Base-by-base conservation (phyloP, 2,888 invertebrate genomes). In the Anagyrus pseudococci region DNA sequence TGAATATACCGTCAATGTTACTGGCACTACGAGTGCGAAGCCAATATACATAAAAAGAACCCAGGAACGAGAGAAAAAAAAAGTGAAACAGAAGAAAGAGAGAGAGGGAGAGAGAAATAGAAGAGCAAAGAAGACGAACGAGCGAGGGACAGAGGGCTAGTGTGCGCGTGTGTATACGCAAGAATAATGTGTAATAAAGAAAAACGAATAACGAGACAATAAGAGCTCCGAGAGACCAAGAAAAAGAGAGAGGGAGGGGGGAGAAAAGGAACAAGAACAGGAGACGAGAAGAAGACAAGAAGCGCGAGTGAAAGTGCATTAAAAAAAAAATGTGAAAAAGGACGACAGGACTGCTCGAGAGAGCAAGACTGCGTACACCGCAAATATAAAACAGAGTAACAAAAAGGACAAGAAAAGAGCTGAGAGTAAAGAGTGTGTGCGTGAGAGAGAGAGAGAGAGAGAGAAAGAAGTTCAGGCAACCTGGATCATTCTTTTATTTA, bases 101-200 rank as follows among this genome's bases (percentile, higher is more conserved):
- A 43, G 20, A 33, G 49, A 41, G 20, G 26, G 49, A 41, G 49
- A 37, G 58, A 66, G 22, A 26, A 37, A 50, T n/a, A 29, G 50
- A 47, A 8, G 33, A 3, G 23, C 13, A 56, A 29, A 43, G 29
- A 37, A 46, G 29, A 44, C 40, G 37, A 50, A 33, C 40, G 23
- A 33, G 4, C 33, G 41, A n/a, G n/a, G n/a, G n/a, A n/a, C n/a
- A n/a, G n/a, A n/a, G n/a, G n/a, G n/a, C n/a, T n/a, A n/a, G n/a
- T n/a, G n/a, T n/a, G n/a, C n/a, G n/a, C n/a, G 19, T 20, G 48
- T 13, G 40, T 29, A 17, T 17, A 57, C 15, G 17, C 19, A 62
- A 63, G 55, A 58, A 54, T 58, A 55, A 58, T 25, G 19, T 40
- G 50, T 55, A 55, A 59, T 59, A 61, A 64, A 56, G 55, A 40